Evolutionary conservation across 2,888 invertebrate genomes (phyloP).

Genomic region (Folsomia candida): DNA sequence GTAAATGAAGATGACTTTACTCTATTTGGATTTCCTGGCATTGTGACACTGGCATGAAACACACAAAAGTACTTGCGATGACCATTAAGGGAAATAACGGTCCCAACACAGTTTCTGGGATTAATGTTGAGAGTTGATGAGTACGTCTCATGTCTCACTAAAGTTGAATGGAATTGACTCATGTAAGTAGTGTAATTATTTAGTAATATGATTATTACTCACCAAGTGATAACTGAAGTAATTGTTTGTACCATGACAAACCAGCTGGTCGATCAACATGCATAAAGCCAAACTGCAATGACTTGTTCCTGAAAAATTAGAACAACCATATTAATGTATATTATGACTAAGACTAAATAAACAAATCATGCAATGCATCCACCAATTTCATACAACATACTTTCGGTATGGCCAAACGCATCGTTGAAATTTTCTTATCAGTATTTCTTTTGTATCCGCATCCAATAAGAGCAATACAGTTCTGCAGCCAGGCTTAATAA

Average conservation of each 20-base stretch:
- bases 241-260: conserved; percentile 87
- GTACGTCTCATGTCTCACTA: no score
- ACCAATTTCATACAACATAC: conserved; percentile 58
- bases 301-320: conserved; percentile 73
- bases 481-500: conserved; percentile 91
- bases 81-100: conserved; percentile 92
- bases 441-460: conserved; percentile 76
- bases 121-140: conserved; percentile 82
- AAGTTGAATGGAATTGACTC: no score
- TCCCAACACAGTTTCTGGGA: conserved; percentile 93
- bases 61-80: conserved; percentile 97
- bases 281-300: conserved; percentile 90
- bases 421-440: conserved; percentile 87
- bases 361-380: background rate
- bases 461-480: conserved; percentile 89
- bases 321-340: background rate
- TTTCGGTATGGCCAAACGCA: conserved; percentile 94
- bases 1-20: conserved; percentile 56
- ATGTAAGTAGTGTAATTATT: no score
- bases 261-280: conserved; percentile 79
- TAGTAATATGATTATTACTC: no score
- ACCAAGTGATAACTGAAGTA: no score
- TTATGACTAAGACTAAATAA: background rate
- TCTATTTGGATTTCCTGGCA: conserved; percentile 65
- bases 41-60: conserved; percentile 96